A percentile compares a stretch with the other conserved stretches of the same genome.
Conservation (phyloP, 2,113 vertebrate genomes). For the Vidua macroura region DNA sequence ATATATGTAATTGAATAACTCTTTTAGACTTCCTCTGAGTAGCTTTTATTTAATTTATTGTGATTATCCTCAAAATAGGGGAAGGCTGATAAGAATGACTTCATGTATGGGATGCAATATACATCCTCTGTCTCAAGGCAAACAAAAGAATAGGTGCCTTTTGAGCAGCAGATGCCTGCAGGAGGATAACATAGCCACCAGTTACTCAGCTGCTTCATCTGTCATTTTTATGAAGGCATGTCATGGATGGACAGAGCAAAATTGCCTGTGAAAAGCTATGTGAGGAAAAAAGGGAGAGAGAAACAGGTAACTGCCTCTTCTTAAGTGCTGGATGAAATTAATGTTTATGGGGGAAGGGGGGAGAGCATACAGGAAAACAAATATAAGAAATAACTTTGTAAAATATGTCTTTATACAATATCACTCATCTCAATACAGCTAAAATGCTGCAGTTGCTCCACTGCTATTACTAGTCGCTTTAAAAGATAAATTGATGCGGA, state of each 20-base stretch:
- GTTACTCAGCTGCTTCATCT: slow-evolving; percentile 57
- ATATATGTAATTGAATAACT: background rate
- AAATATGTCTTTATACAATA: slow-evolving; percentile 13
- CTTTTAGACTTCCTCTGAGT: background rate
- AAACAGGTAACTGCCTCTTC: slow-evolving; percentile 12
- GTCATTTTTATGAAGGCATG: slow-evolving; percentile 60
- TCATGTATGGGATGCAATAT: background rate
- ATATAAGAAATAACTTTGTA: slow-evolving; percentile 2
- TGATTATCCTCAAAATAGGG: background rate
- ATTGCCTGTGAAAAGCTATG: slow-evolving; percentile 52
- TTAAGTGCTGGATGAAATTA: slow-evolving; percentile 40
- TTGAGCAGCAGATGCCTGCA: slow-evolving; percentile 39
- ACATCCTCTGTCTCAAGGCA: slow-evolving; percentile 2
- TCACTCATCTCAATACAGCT: background rate
- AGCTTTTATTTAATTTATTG: slow-evolving; percentile 11
- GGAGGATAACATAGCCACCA: slow-evolving; percentile 33
- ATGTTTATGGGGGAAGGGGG: background rate
- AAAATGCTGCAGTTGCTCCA: background rate
- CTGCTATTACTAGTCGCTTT: background rate
- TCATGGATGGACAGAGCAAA: slow-evolving; percentile 58
- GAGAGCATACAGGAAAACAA: background rate
- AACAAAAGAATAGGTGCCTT: slow-evolving; percentile 34
- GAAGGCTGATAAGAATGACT: slow-evolving; percentile 4
- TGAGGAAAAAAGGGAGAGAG: slow-evolving; percentile 3
- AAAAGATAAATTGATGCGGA: slow-evolving; percentile 47